Base-by-base conservation (phyloP, 2,797 vertebrate species). In the Malurus splendens region DNA sequence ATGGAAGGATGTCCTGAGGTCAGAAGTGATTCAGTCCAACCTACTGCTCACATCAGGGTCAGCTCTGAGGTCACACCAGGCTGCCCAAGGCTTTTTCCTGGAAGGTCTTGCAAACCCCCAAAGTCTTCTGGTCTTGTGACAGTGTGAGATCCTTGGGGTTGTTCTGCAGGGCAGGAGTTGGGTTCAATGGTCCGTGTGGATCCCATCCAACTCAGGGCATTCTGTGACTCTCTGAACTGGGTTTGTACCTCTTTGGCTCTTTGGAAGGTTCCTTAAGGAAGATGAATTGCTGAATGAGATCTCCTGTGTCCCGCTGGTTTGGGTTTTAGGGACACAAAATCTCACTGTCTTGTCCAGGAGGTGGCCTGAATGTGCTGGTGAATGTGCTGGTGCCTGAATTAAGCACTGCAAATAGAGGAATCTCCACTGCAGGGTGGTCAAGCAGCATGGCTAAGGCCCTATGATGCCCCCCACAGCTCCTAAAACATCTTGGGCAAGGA, bases 221-320 rank as follows among this genome's bases (percentile, higher is more conserved):
- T 55, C 41, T 10, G 0, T 15, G 62, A 18, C 41, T 44, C 33
- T 2, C 0, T 23, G 56, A 45, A 11, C 4, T 28, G 56, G 4
- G 36, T 41, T 45, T 30, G 17, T 44, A 5, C 36, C 57, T 23
- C 15, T 36, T 24, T 12, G 10, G 19, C 9, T 52, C 23, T 30
- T 71, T 9, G 41, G 52, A 48, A 48, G 7, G 14, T 7, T 75
- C 23, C 59, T 66, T 75, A 41, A 52, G 17, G 62, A 44, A 50
- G 42, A 24, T 10, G 30, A 60, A 33, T 42, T 77, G 16, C 42
- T 81, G 71, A 47, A 54, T 3, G 4, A 27, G 10, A 38, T 6
- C 50, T 50, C 18, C 47, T 39, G 18, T 14, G 54, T 44, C 22
- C 42, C 36, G 9, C 1, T 48, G 57, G 22, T 18, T 50, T 32